Conservation (phyloP, 1,140 invertebrate genomes). For the Polypedilum vanderplanki region DNA sequence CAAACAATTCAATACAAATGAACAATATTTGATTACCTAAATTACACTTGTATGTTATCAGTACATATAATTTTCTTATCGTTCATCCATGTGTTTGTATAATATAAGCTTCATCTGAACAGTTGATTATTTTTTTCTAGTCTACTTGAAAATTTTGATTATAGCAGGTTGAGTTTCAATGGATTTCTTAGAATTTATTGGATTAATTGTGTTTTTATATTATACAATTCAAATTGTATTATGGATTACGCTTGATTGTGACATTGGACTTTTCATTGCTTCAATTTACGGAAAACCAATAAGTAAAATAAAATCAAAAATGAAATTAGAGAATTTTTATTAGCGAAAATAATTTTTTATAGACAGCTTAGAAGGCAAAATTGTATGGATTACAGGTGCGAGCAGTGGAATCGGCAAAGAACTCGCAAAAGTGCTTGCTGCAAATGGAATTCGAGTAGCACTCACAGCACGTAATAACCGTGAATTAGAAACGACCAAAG, state of each 20-base stretch:
- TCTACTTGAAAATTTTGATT: not conserved
- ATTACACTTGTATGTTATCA: not conserved
- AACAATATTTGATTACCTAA: too few relatives aligned
- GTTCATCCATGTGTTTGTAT: not conserved
- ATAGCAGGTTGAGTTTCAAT: not conserved
- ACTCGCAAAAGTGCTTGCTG: conserved; percentile 64
- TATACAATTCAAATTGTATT: conserved; percentile 46
- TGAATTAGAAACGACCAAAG: conserved; percentile 68
- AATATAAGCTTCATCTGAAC: not conserved
- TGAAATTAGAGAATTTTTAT: not conserved
- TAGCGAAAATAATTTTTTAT: conserved; percentile 31
- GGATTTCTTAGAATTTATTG: conserved; percentile 35
- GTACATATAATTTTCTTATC: not conserved
- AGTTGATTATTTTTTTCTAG: not conserved
- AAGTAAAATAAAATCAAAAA: conserved; percentile 41
- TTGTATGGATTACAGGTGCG: conserved; percentile 84
- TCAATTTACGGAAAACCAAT: conserved; percentile 55
- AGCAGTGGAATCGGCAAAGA: conserved; percentile 83
- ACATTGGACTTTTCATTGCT: conserved; percentile 49
- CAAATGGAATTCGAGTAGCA: conserved; percentile 61
- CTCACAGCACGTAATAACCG: conserved; percentile 63
- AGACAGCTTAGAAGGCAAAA: conserved; percentile 61
- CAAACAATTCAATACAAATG: too few relatives aligned
- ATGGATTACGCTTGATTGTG: conserved; percentile 50
- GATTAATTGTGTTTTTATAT: conserved; percentile 47